phyloP scores from a whole-genome alignment of 1,140 invertebrate genomes.

The Drosophila serrata region DNA sequence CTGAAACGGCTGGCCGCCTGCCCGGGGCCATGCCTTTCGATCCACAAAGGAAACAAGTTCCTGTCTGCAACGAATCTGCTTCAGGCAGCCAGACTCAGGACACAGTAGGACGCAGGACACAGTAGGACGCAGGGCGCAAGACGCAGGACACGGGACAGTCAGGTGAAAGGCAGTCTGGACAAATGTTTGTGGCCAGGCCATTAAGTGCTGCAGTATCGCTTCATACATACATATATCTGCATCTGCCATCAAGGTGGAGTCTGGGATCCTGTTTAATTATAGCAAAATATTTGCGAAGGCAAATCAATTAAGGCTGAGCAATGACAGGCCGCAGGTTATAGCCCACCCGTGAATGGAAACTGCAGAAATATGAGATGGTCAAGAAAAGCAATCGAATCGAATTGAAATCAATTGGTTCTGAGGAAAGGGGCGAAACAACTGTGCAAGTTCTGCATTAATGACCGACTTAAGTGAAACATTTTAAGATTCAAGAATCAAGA shows the following conservation, averaged over 20 bases:
- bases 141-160: slow-evolving; percentile 4
- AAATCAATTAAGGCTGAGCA: slow-evolving; percentile 53
- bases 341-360: slow-evolving; percentile 10
- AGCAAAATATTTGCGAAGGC: slow-evolving; percentile 61
- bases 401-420: background rate
- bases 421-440: too few species aligned
- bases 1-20: slow-evolving; percentile 12
- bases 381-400: slow-evolving; percentile 13
- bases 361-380: slow-evolving; percentile 38
- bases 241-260: background rate
- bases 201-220: slow-evolving; percentile 55
- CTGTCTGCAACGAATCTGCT: background rate
- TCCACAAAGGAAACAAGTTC: slow-evolving; percentile 16
- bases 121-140: background rate
- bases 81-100: background rate
- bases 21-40: slow-evolving; percentile 26
- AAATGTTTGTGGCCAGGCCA: slow-evolving; percentile 55
- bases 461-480: background rate
- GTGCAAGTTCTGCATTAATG: background rate
- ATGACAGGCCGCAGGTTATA: slow-evolving; percentile 17
- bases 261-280: slow-evolving; percentile 41
- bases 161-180: slow-evolving; percentile 40
- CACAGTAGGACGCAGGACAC: background rate
- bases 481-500: background rate
- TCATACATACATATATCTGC: background rate